These are phyloP conservation scores for Drosophila ironensis DNA, from an alignment of 1,140 invertebrate species.

Conservation along the genomic window DNA sequence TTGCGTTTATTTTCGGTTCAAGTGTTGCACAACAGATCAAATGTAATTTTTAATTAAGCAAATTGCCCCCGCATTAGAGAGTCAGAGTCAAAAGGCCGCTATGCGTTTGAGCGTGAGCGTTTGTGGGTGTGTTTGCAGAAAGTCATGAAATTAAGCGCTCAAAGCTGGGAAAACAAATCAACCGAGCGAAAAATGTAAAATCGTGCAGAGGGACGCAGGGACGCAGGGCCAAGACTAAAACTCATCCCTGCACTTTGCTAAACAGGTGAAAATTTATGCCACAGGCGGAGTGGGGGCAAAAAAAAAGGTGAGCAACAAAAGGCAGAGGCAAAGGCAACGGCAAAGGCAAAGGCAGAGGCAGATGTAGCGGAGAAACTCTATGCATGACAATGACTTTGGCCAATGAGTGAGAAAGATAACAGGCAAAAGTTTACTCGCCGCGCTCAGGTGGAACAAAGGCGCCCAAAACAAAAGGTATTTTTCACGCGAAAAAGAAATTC, in stretches of 20 bases:
- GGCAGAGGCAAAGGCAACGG: background rate
- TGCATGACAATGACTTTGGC: constrained; percentile 53
- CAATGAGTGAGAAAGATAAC: constrained; percentile 43
- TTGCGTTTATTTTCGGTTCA: constrained; percentile 15
- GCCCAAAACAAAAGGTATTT: constrained; percentile 27
- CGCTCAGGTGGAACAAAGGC: constrained; percentile 42
- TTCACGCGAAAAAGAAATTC: constrained; percentile 21
- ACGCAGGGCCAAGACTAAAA: background rate
- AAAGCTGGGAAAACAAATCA: constrained; percentile 19
- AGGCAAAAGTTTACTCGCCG: constrained; percentile 20
- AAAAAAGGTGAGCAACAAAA: background rate
- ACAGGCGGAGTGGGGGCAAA: no score
- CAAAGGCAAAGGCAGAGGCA: background rate
- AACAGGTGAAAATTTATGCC: constrained; percentile 42
- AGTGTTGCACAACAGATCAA: constrained; percentile 31
- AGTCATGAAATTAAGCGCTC: constrained; percentile 16
- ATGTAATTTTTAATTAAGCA: constrained; percentile 52
- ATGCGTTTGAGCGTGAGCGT: background rate
- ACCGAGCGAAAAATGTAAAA: constrained; percentile 1
- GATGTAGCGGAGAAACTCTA: constrained; percentile 32
- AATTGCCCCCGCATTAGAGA: constrained; percentile 19
- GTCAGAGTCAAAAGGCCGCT: constrained; percentile 4
- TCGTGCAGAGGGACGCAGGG: background rate
- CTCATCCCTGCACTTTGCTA: constrained; percentile 7
- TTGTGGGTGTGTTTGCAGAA: background rate